Conservation (phyloP, 2,888 invertebrate species). For the Sinohyriopsis cumingii region DNA sequence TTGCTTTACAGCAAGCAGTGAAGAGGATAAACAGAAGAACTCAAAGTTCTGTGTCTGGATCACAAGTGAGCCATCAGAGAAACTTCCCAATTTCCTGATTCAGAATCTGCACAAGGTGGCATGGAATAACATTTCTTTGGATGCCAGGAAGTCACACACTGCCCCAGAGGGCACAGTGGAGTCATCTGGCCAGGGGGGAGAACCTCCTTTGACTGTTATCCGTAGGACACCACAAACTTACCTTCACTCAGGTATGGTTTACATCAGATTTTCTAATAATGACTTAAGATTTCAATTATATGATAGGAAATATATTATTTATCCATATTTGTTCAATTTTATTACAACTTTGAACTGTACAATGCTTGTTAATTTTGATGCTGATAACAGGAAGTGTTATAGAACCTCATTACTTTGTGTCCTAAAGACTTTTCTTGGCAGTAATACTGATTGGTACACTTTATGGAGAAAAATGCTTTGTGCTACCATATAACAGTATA, state of each 20-base stretch:
- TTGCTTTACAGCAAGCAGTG: slow-evolving; percentile 37
- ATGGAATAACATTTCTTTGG: slow-evolving; percentile 55
- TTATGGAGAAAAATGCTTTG: too few species aligned
- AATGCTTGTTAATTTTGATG: too few species aligned
- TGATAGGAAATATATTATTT: not conserved
- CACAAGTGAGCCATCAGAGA: slow-evolving; percentile 55
- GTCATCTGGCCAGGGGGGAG: slow-evolving; percentile 23
- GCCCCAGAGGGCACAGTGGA: slow-evolving; percentile 21
- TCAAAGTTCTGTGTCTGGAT: slow-evolving; percentile 65
- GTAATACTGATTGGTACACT: too few species aligned
- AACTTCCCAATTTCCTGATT: slow-evolving; percentile 55
- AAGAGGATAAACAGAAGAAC: slow-evolving; percentile 44
- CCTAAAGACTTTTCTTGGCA: too few species aligned
- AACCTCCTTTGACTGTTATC: slow-evolving; percentile 31
- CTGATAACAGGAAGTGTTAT: too few species aligned
- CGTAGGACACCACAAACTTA: slow-evolving; percentile 44
- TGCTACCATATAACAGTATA: too few species aligned
- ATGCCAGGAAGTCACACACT: slow-evolving; percentile 25
- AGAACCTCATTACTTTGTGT: too few species aligned
- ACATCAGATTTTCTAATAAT: not conserved
- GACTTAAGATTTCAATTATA: not conserved
- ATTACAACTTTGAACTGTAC: too few species aligned
- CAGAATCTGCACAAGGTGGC: slow-evolving; percentile 58
- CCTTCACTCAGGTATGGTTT: slow-evolving; percentile 40
- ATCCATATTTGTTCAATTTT: too few species aligned